These are phyloP conservation scores for Chaetophractus vellerosus DNA, from an alignment of 2,797 vertebrate genomes.

Conservation along the genomic window DNA sequence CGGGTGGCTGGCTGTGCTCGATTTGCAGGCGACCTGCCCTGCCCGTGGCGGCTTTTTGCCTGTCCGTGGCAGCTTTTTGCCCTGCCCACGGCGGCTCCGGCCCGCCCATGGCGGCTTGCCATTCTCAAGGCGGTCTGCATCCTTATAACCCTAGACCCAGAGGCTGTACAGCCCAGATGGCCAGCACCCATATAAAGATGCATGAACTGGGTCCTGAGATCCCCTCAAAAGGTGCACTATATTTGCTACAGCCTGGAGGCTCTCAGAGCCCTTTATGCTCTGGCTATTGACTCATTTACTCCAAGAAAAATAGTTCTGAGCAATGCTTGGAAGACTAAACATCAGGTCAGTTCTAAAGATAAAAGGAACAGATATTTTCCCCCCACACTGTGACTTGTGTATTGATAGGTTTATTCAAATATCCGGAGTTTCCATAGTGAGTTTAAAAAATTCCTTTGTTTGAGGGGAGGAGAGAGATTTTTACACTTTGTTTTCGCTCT, in stretches of 20 bases:
- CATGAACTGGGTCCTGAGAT: neutral
- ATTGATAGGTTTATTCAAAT: constrained; percentile 32
- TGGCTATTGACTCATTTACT: neutral
- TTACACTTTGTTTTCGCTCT: neutral
- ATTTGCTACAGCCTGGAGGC: neutral
- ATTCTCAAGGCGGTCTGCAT: no score
- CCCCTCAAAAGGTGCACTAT: neutral
- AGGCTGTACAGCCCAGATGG: neutral
- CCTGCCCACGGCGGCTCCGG: no score
- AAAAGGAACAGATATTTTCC: neutral
- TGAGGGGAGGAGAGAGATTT: neutral
- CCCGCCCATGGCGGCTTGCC: no score
- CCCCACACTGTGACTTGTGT: no score
- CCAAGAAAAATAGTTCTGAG: neutral
- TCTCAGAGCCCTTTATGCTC: neutral
- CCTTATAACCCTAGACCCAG: neutral
- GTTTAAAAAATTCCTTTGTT: neutral
- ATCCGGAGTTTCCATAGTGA: neutral
- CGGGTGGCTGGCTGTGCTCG: no score
- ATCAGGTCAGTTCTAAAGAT: constrained; percentile 3
- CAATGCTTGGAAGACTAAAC: neutral
- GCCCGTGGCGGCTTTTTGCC: no score
- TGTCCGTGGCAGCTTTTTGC: no score
- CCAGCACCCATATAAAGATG: neutral
- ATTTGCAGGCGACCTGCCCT: no score